Percentiles rank a stretch among this genome's conserved stretches.
These are phyloP conservation scores for Heliothis virescens DNA, from an alignment of 1,140 invertebrate species.

Conservation along the genomic window DNA sequence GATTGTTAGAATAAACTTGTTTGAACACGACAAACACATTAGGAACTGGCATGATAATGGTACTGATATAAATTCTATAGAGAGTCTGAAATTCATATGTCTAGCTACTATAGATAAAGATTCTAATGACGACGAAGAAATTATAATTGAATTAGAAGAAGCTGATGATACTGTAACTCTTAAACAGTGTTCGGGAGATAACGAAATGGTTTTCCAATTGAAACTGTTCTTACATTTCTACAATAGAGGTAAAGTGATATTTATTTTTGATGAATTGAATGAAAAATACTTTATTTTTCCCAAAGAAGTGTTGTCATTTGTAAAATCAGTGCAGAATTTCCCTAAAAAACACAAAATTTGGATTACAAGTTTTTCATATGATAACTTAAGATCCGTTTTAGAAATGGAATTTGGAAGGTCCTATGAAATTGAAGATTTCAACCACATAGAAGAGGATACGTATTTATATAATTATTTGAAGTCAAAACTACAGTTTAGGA, in stretches of 20 bases:
- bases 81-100: conserved; percentile 33
- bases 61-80: background rate
- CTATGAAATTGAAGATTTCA: conserved; percentile 1
- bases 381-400: background rate
- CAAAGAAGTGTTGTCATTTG: background rate
- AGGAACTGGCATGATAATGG: conserved; percentile 15
- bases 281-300: conserved; percentile 21
- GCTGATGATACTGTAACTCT: background rate
- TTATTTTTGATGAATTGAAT: conserved; percentile 46
- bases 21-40: conserved; percentile 9
- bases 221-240: conserved; percentile 38
- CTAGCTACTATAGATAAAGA: background rate
- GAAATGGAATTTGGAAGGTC: conserved; percentile 5
- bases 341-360: background rate
- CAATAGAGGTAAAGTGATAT: conserved; percentile 25
- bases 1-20: conserved; percentile 45
- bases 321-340: background rate
- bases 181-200: background rate
- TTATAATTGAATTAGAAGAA: background rate
- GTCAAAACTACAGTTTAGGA: background rate
- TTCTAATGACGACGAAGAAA: background rate
- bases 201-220: conserved; percentile 1
- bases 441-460: background rate
- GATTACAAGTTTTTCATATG: background rate
- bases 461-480: background rate